Percentiles rank a stretch among this genome's conserved stretches.
phyloP scores from a whole-genome alignment of 2,888 invertebrate genomes.

The Siphlonurus alternatus region DNA sequence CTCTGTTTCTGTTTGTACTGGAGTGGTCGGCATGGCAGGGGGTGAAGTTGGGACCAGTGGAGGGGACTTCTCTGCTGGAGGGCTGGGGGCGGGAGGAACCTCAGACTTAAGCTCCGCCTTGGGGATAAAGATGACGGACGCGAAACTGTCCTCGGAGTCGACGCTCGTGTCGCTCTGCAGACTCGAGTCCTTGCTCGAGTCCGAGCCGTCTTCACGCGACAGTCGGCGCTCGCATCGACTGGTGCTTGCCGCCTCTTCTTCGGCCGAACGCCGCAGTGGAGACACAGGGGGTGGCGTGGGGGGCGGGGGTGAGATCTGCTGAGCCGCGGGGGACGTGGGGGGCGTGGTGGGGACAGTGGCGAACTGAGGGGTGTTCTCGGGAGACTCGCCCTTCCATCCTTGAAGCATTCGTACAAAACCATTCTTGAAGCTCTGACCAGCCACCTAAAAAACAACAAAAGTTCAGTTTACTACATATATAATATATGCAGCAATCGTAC shows the following conservation, averaged over 20 bases:
- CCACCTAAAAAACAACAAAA: neutral
- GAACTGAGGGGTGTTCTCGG: conserved; percentile 10
- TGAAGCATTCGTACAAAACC: conserved; percentile 72
- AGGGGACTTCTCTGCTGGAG: conserved; percentile 23
- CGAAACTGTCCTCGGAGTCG: conserved; percentile 85
- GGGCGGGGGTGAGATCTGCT: conserved; percentile 1
- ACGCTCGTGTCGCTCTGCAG: conserved; percentile 87
- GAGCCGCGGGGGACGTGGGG: conserved; percentile 20
- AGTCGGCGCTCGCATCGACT: conserved; percentile 44
- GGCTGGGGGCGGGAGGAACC: conserved; percentile 18
- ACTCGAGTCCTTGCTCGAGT: conserved; percentile 39
- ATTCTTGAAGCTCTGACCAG: conserved; percentile 33
- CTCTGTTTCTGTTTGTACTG: neutral
- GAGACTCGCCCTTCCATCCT: conserved; percentile 46
- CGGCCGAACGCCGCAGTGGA: conserved; percentile 7
- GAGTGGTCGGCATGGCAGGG: neutral
- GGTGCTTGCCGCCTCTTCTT: conserved; percentile 6
- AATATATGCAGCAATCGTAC: neutral
- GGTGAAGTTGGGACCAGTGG: conserved; percentile 17
- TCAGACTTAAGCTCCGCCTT: conserved; percentile 47
- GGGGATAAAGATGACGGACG: conserved; percentile 81
- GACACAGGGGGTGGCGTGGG: conserved; percentile 10
- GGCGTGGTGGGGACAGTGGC: neutral
- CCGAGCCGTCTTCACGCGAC: conserved; percentile 72
- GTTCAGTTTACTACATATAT: neutral